These are phyloP conservation scores for Stomatorhinus walkeri DNA, from an alignment of 2,797 vertebrate genomes.

Conservation along the genomic window DNA sequence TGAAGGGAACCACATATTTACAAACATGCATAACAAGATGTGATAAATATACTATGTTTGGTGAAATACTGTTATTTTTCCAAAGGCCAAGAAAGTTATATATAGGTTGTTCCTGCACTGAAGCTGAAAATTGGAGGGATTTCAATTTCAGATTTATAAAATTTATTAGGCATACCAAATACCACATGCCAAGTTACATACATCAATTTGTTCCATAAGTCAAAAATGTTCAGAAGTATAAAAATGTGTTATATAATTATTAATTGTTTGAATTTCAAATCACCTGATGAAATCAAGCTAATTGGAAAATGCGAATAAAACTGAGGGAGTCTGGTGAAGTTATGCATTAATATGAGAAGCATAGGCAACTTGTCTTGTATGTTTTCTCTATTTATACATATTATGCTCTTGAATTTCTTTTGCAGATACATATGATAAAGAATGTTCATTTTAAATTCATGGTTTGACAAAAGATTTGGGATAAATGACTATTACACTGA, in stretches of 20 bases:
- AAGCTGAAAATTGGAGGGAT: constrained; percentile 11
- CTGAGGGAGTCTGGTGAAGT: not conserved
- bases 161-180: constrained; percentile 7
- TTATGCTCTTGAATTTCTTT: not conserved
- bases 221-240: not conserved
- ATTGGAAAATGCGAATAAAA: not conserved
- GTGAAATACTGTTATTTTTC: constrained; percentile 6
- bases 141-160: constrained; percentile 9
- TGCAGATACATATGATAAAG: not conserved
- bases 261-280: not conserved
- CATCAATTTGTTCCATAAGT: not conserved
- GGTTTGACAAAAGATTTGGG: not conserved
- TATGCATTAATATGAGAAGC: not conserved
- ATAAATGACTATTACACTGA: not conserved
- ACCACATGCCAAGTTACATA: constrained; percentile 19
- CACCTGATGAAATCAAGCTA: not conserved
- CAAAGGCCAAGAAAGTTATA: not conserved
- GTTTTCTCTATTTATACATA: not conserved
- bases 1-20: constrained; percentile 16
- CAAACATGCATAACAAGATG: constrained; percentile 19
- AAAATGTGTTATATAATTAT: constrained; percentile 2
- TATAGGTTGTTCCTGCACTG: not conserved
- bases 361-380: not conserved
- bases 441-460: not conserved
- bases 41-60: not conserved